Evolutionary conservation across 2,888 invertebrate species (phyloP), one percentile per base, ranked within the genome.

Genomic region (Harmothoe impar): DNA sequence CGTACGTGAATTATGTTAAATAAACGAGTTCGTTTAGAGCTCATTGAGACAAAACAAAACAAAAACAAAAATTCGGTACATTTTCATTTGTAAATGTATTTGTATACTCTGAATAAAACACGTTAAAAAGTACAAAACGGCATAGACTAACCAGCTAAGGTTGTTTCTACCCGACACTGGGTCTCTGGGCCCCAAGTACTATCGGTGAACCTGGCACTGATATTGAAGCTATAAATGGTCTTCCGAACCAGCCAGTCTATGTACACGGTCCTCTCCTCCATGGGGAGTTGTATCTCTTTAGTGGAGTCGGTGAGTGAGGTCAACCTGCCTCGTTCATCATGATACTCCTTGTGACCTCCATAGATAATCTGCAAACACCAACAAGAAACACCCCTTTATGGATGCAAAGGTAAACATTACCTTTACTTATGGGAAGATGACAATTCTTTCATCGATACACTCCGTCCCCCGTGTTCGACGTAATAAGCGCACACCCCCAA

Each of bases 191-290:
- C 95, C 86, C 92, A 92, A 10, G 91, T 84, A 5, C 94, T 94
- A 91, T 95, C 94, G 72, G 92, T 92, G 93, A 95, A 96, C 72
- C 92, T 91, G n/a, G 95, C 94, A 29, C 93, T 94, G 91, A 96
- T 94, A 92, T 95, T 95, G 92, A 96, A 95, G 89, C 93, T 93
- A 92, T 95, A 95, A 51, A 93, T 93, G 92, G 95, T 95, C 90
- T 94, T 94, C 0, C 95, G 95, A 78, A 93, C 91, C 5, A 96
- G 94, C 52, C 94, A 92, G 33, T 93, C 92, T 33, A 95, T 94
- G 7, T 93, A 92, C 85, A 92, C 92, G 0, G 93, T 93, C 33
- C 92, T 94, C 52, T 93, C 92, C 54, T 94, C 93, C 23, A 93
- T 94, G 3, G 93, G 93, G n/a, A 95, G 94, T n/a, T 51, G 54